A percentile compares a stretch with the other conserved stretches of the same genome.
phyloP scores from a whole-genome alignment of 2,113 vertebrate genomes.

The Petromus typicus region DNA sequence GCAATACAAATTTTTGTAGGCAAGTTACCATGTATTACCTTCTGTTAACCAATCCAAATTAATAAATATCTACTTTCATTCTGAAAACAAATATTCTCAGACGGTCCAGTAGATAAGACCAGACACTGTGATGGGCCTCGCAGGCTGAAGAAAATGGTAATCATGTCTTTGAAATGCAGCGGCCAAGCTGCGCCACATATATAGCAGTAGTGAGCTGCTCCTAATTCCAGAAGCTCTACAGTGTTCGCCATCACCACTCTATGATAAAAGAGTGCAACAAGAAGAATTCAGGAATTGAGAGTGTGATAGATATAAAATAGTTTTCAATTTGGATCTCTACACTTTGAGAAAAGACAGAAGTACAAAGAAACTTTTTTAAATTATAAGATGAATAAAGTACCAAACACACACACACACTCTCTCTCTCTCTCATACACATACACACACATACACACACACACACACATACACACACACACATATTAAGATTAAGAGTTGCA shows the following conservation, averaged over 20 bases:
- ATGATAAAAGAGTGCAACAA: not conserved
- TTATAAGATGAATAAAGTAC: not conserved
- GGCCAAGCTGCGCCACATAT: not conserved
- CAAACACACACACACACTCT: not conserved
- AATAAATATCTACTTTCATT: not conserved
- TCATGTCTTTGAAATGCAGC: not conserved
- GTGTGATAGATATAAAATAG: not conserved
- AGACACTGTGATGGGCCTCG: no score
- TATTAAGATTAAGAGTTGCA: not conserved
- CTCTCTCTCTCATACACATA: no score
- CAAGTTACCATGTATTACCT: not conserved
- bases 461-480: not conserved
- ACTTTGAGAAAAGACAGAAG: constrained; percentile 38
- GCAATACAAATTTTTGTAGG: not conserved
- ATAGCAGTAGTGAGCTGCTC: not conserved
- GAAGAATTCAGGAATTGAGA: not conserved
- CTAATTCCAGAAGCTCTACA: not conserved
- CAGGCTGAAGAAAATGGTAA: not conserved
- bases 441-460: not conserved
- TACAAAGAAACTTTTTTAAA: not conserved
- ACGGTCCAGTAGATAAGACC: not conserved
- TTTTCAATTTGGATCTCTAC: not conserved
- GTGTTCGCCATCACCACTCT: not conserved
- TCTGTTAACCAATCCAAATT: not conserved
- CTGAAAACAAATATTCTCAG: not conserved